Evolutionary conservation across 1,140 invertebrate species (phyloP).

Genomic region (Eriosoma lanigerum): DNA sequence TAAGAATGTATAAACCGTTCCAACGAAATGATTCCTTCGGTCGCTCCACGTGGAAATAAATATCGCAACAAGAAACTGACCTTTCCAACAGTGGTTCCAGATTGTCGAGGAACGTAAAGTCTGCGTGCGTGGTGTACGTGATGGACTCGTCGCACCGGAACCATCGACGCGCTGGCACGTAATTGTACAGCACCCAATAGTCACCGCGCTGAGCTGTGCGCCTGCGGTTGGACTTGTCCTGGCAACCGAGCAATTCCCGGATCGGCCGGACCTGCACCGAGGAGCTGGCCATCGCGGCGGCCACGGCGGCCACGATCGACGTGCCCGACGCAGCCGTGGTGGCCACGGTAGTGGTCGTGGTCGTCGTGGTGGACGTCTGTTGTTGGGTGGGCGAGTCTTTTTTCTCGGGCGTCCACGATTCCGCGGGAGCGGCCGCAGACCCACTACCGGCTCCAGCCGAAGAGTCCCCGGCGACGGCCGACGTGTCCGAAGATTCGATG

Average conservation of each 20-base stretch:
- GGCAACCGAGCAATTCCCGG: slow-evolving; percentile 64
- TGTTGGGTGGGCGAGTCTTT: background rate
- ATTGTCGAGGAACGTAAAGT: slow-evolving; percentile 89
- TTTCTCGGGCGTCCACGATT: slow-evolving; percentile 34
- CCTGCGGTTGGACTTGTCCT: slow-evolving; percentile 66
- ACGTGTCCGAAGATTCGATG: background rate
- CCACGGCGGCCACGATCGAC: slow-evolving; percentile 56
- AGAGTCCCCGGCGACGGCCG: background rate
- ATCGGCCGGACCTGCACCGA: slow-evolving; percentile 57
- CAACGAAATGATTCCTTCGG: no score
- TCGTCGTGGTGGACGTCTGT: slow-evolving; percentile 1
- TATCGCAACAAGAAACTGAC: no score
- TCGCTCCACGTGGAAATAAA: no score
- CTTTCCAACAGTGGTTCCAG: slow-evolving; percentile 76
- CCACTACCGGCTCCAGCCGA: background rate
- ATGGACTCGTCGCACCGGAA: slow-evolving; percentile 77
- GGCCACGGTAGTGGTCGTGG: slow-evolving; percentile 19
- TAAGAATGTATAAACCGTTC: no score
- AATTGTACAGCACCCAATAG: slow-evolving; percentile 89
- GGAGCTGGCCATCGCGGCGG: slow-evolving; percentile 56
- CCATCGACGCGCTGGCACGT: slow-evolving; percentile 63
- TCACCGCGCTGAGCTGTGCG: slow-evolving; percentile 77
- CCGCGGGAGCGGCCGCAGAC: background rate
- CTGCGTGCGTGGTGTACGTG: slow-evolving; percentile 90
- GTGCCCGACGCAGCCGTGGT: slow-evolving; percentile 21